Evolutionary conservation across 2,797 vertebrate genomes (phyloP).

Genomic region (Loris lydekkerianus): DNA sequence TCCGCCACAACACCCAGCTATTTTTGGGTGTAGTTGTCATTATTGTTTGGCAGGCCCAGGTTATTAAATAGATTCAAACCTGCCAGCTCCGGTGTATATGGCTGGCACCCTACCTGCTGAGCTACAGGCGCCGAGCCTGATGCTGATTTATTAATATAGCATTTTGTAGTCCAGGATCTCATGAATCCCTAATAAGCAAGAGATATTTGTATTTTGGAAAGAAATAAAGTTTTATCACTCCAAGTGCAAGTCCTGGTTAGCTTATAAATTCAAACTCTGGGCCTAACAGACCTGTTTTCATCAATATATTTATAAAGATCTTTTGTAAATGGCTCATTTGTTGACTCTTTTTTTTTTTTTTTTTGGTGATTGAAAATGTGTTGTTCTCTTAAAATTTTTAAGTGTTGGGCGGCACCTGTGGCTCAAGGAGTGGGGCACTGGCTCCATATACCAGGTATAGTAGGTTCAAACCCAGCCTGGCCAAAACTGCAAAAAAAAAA

Average conservation of each 20-base stretch:
- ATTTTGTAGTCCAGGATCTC: neutral
- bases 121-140: too few species aligned
- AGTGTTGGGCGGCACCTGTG: neutral
- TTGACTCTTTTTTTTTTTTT: neutral
- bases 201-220: neutral
- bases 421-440: too few species aligned
- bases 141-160: neutral
- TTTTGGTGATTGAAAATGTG: neutral
- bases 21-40: too few species aligned
- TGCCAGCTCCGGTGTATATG: too few species aligned
- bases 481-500: too few species aligned
- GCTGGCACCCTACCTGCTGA: too few species aligned
- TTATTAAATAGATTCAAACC: too few species aligned
- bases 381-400: slow-evolving; percentile 8
- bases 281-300: neutral
- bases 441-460: too few species aligned
- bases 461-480: too few species aligned
- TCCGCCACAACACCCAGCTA: too few species aligned
- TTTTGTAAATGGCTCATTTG: neutral
- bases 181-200: neutral
- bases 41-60: too few species aligned
- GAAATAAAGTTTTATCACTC: neutral
- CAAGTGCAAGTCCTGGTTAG: neutral
- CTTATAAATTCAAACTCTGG: too few species aligned
- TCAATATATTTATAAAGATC: neutral